A percentile compares a stretch with the other conserved stretches of the same genome.
phyloP scores from a whole-genome alignment of 1,140 invertebrate species.

The Drosophila prosaltans region DNA sequence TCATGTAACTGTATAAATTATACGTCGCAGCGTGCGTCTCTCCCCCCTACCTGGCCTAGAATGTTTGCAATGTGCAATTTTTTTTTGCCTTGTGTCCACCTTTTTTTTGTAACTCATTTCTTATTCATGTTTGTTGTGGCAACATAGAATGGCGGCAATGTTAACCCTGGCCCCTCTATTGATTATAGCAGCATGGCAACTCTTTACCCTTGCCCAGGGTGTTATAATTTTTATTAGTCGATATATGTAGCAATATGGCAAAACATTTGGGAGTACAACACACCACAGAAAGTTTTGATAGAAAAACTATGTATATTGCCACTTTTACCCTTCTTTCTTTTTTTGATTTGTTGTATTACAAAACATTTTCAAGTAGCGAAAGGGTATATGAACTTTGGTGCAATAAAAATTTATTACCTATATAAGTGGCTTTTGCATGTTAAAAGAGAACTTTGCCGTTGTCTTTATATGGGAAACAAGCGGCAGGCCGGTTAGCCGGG shows the following conservation, averaged over 20 bases:
- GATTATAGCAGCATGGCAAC: conserved; percentile 17
- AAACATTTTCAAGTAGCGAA: too few species aligned
- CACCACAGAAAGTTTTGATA: too few species aligned
- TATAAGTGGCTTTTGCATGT: conserved; percentile 39
- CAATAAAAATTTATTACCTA: conserved; percentile 11
- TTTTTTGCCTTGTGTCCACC: neutral
- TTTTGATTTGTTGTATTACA: too few species aligned
- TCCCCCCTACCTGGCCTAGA: neutral
- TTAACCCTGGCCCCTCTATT: conserved; percentile 21
- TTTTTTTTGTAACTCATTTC: conserved; percentile 42
- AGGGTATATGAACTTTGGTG: neutral
- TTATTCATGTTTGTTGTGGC: conserved; percentile 69
- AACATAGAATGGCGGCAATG: conserved; percentile 37
- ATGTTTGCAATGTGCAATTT: conserved; percentile 39
- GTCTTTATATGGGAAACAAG: conserved; percentile 17
- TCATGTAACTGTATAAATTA: neutral
- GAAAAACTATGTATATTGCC: too few species aligned
- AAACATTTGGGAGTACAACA: too few species aligned
- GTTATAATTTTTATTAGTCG: too few species aligned
- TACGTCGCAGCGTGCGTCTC: neutral
- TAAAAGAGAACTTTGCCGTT: conserved; percentile 29
- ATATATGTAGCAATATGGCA: too few species aligned
- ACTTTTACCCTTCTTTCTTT: too few species aligned
- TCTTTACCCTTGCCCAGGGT: conserved; percentile 8
- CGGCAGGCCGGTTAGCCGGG: neutral